phyloP scores from a whole-genome alignment of 2,113 vertebrate genomes.

The Leiothrix lutea region DNA sequence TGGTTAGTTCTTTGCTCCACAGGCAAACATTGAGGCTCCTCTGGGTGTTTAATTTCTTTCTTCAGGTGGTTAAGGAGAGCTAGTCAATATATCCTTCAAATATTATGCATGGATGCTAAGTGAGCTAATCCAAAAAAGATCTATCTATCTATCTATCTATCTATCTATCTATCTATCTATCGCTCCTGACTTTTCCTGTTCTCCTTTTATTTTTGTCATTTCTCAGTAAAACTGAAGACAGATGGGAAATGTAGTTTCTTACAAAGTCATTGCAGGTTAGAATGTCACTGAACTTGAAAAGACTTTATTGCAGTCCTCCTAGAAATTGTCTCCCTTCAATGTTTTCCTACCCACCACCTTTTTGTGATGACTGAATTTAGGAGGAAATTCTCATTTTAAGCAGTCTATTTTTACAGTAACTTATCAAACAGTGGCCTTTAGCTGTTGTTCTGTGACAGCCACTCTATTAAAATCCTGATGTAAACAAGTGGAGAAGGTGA shows the following conservation, averaged over 20 bases:
- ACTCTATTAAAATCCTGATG: conserved; percentile 82
- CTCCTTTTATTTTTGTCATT: not conserved
- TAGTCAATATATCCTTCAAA: not conserved
- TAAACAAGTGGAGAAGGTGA: conserved; percentile 83
- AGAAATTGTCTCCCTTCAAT: conserved; percentile 43
- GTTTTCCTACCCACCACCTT: conserved; percentile 57
- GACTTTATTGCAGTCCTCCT: conserved; percentile 46
- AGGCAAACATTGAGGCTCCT: not conserved
- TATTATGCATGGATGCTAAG: not conserved
- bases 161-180: not conserved
- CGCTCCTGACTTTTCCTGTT: not conserved
- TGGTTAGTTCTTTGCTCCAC: not conserved
- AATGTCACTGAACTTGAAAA: conserved; percentile 56
- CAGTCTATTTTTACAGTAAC: conserved; percentile 76
- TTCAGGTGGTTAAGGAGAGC: not conserved
- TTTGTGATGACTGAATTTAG: conserved; percentile 72
- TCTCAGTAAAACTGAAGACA: conserved; percentile 18
- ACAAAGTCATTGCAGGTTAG: conserved; percentile 49
- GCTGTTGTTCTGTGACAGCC: conserved; percentile 79
- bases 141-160: not conserved
- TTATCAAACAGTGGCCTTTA: conserved; percentile 82
- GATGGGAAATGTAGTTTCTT: conserved; percentile 59
- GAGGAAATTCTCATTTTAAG: conserved; percentile 77
- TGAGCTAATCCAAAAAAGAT: not conserved
- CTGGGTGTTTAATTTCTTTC: not conserved